Conservation (phyloP, 2,888 invertebrate genomes). For the Tanypteryx hageni region DNA sequence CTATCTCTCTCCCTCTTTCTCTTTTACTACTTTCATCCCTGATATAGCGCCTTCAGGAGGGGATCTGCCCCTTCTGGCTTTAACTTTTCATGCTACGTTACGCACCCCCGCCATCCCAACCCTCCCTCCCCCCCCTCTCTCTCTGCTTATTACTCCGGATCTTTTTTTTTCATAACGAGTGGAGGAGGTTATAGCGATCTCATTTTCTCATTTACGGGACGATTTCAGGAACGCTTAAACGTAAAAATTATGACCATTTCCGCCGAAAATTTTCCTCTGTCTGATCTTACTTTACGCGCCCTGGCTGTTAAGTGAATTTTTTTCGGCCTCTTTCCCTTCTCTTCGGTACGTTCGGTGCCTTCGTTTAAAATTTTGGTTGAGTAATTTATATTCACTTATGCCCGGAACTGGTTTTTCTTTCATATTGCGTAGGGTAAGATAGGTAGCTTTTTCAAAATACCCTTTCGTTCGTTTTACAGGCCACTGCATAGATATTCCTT, state of each 20-base stretch:
- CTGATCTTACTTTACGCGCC: slow-evolving; percentile 35
- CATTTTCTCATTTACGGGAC: slow-evolving; percentile 41
- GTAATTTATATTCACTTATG: slow-evolving; percentile 12
- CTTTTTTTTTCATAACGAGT: slow-evolving; percentile 34
- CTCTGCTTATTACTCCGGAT: background rate
- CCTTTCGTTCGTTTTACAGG: too few species aligned
- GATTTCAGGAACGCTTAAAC: slow-evolving; percentile 21
- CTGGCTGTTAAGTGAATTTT: slow-evolving; percentile 42
- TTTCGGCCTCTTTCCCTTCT: background rate
- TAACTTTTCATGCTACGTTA: background rate
- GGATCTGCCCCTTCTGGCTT: background rate
- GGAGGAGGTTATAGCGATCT: slow-evolving; percentile 19
- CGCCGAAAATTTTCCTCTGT: background rate
- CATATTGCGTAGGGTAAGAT: too few species aligned
- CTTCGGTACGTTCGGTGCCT: background rate
- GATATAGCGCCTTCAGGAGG: background rate
- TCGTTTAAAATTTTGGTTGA: background rate
- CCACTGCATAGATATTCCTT: too few species aligned
- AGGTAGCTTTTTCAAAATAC: too few species aligned
- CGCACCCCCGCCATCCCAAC: background rate
- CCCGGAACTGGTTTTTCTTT: background rate
- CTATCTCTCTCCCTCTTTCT: background rate
- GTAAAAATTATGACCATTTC: slow-evolving; percentile 49
- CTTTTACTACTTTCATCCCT: background rate
- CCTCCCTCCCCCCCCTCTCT: background rate